Evolutionary conservation across 2,797 vertebrate species (phyloP), one percentile per base, ranked within the genome.

Genomic region (Pangasius djambal): DNA sequence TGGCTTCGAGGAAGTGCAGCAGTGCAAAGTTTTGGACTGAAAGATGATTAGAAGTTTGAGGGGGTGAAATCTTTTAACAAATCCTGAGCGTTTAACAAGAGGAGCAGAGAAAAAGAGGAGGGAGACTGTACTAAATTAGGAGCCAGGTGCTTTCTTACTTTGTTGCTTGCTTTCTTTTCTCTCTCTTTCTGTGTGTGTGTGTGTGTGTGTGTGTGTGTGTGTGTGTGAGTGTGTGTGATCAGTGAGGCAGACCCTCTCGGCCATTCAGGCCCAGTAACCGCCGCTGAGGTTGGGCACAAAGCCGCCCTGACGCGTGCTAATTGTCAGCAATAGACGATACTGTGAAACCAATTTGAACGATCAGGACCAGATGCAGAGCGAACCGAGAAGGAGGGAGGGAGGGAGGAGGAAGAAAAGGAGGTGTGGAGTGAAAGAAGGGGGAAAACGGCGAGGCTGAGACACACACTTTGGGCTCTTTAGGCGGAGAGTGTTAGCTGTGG

Each of bases 291-390:
- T 31, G 6, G 78, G 86, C 86, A 91, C 91, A 91, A 82, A 88
- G 88, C 86, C 65, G 75, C 72, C 72, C 87, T 31, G 84, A 78
- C 69, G 86, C 83, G 90, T 83, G 88, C 91, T 92, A 92, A 91
- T 91, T 91, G 89, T 72, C 77, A 88, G 91, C 82, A 83, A 89
- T 90, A 86, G 88, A 89, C 85, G 83, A 87, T 87, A 88, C 89
- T 65, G 57, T 87, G 88, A 89, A 88, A 86, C 89, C 89, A 88
- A 89, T 90, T 84, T 91, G 92, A 91, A 86, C 87, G 89, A 82
- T 81, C 89, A 72, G 86, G 79, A 86, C 81, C 91, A 92, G 90
- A 90, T 89, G 89, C 78, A 90, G 83, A 88, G 85, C 74, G 65
- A 67, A 57, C 10, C 31, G n/a, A 18, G 44, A 44, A 44, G 18